Evolutionary conservation across 2,888 invertebrate species (phyloP), one percentile per base, ranked within the genome.

Genomic region (Philaethria dido): DNA sequence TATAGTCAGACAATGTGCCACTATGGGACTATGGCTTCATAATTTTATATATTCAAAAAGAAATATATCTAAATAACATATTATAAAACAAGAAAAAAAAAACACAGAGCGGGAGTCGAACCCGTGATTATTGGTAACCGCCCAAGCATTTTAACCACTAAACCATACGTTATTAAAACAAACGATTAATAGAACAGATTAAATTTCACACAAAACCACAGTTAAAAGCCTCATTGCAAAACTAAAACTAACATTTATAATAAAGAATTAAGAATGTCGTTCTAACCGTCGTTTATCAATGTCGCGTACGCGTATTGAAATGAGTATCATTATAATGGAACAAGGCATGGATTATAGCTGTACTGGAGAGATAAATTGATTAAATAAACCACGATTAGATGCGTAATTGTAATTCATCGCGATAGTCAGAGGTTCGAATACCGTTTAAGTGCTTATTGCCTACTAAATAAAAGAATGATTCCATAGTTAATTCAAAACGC

Each of bases 281-380:
- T 42, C 22, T 11, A 11, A 42, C 57, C 22, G 16, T 57, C 57
- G 42, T 57, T 57, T 22, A 22, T 57, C 57, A 57, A 22, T 42
- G 57, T 57, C 57, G 42, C 42, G 1, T 57, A 57, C 55, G 9
- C 22, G 55, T 57, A 57, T 42, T 57, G 57, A 42, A 42, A 42
- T 11, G 22, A 9, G 42, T n/a, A 42, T 57, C 25, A 22, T 42
- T 57, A 22, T 42, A 57, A 57, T 42, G 42, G 42, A 39, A 57
- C 57, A 25, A 57, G n/a, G 57, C 57, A 4, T 39, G 39, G 57
- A 57, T 57, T 57, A 57, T 22, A 22, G 22, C n/a, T 42, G 42
- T 11, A 29, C 29, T 52, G 16, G 29, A 52, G 29, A 52, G n/a
- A 33, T 52, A 18, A 52, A 52, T 52, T 29, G 16, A 52, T 52